A percentile compares a stretch with the other conserved stretches of the same genome.
Evolutionary conservation across 2,888 invertebrate species (phyloP).

Genomic region (Xylota segnis): DNA sequence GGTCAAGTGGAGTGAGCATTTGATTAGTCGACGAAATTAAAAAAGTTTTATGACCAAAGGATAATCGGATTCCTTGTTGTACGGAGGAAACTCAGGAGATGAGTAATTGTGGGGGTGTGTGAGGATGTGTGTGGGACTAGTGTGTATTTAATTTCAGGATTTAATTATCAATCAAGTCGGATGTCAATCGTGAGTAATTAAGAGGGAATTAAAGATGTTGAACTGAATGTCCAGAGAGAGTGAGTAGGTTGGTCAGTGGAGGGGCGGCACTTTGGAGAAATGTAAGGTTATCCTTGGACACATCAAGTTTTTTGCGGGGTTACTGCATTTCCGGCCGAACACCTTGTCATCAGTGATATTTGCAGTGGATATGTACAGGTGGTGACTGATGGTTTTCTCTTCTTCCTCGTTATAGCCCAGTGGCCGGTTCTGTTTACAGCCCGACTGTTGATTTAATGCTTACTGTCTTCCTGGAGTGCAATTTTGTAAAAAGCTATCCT

Average conservation of each 20-base stretch:
- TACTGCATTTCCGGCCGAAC: no score
- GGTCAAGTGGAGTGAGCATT: constrained; percentile 55
- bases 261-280: no score
- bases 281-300: no score
- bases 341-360: no score
- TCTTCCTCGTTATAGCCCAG: no score
- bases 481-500: no score
- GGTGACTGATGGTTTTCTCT: no score
- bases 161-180: constrained; percentile 38
- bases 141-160: constrained; percentile 39
- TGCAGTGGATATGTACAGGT: no score
- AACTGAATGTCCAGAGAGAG: not conserved
- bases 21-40: constrained; percentile 65
- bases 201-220: constrained; percentile 25
- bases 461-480: no score
- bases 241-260: not conserved
- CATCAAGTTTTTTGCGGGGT: no score
- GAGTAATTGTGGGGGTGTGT: not conserved
- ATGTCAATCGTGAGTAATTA: constrained; percentile 38
- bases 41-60: constrained; percentile 52
- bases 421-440: no score
- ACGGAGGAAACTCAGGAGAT: not conserved
- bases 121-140: not conserved
- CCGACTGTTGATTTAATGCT: no score
- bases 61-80: constrained; percentile 53